phyloP scores from a whole-genome alignment of 1,140 invertebrate species.

The Hesperophylax magnus region DNA sequence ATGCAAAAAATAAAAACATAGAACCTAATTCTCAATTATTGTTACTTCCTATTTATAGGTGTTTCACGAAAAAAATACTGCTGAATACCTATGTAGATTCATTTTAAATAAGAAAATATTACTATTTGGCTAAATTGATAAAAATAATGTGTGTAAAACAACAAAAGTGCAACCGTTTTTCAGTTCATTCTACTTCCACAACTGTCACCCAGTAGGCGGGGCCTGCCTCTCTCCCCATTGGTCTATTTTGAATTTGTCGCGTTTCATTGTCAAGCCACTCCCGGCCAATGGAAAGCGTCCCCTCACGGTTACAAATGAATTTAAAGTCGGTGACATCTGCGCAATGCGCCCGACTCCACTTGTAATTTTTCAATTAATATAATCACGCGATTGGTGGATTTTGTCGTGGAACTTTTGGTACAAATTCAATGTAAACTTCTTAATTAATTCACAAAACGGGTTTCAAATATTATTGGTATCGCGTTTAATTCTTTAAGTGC shows the following conservation, averaged over 20 bases:
- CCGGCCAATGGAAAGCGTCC: slow-evolving; percentile 4
- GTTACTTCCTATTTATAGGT: no score
- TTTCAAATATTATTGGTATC: no score
- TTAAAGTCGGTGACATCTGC: slow-evolving; percentile 19
- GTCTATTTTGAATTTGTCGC: slow-evolving; percentile 9
- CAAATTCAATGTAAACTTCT: not conserved
- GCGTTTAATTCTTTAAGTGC: no score
- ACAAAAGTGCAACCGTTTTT: no score
- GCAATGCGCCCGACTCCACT: not conserved
- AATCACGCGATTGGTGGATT: not conserved
- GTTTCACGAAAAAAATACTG: no score
- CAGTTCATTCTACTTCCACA: not conserved
- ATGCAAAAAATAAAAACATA: no score
- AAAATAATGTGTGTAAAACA: no score
- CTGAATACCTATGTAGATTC: no score
- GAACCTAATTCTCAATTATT: no score
- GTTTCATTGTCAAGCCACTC: slow-evolving; percentile 4
- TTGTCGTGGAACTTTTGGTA: not conserved
- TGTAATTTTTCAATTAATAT: not conserved
- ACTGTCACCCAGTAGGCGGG: slow-evolving; percentile 18
- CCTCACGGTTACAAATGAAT: slow-evolving; percentile 14
- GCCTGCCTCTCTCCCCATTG: not conserved
- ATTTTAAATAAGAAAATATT: no score
- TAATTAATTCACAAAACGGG: not conserved
- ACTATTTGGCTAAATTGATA: no score